Base-by-base conservation (phyloP, 2,888 invertebrate species). In the Drosophila emarginata region DNA sequence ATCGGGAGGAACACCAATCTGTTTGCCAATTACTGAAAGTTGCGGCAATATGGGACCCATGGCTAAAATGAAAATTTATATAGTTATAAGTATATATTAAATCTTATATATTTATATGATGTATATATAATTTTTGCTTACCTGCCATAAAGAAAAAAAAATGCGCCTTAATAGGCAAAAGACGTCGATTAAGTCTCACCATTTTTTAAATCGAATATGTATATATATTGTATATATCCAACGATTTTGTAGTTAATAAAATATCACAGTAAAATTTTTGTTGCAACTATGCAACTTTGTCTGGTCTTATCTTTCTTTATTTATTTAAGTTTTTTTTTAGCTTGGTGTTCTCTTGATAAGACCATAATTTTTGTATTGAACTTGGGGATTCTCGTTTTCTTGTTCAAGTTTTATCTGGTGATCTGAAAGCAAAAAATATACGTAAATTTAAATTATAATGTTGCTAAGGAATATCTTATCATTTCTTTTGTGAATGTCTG, bases 101-200 rank as follows among this genome's bases (percentile, higher is more conserved):
- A n/a, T n/a, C n/a, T n/a, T n/a, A n/a, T n/a, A n/a, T n/a, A n/a
- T n/a, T n/a, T n/a, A n/a, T n/a, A n/a, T n/a, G n/a, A n/a, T n/a
- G n/a, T n/a, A n/a, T n/a, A 45, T 23, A 4, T 1, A 4, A n/a
- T 23, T 11, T 53, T 14, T 11, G 93, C 94, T 94, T 92, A 96
- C 97, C 96, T 77, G 95, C 96, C 94, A 97, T 96, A 83, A 97
- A 96, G 90, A 96, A 96, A 92, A 97, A 97, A 89, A 95, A 97
- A 90, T 97, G 97, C 0, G 95, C 95, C 93, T 97, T 97, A 58
- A 97, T 93, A 11, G 97, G 97, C 91, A 97, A 85, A 59, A 97
- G 93, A 51, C 93, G 93, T 78, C 89, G 93, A 90, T 97, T 95
- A 61, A 97, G 93, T 90, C 94, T 94, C 80, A 94, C 87, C 92